phyloP scores from a whole-genome alignment of 2,888 invertebrate species.

The Philopedon plagiatum region DNA sequence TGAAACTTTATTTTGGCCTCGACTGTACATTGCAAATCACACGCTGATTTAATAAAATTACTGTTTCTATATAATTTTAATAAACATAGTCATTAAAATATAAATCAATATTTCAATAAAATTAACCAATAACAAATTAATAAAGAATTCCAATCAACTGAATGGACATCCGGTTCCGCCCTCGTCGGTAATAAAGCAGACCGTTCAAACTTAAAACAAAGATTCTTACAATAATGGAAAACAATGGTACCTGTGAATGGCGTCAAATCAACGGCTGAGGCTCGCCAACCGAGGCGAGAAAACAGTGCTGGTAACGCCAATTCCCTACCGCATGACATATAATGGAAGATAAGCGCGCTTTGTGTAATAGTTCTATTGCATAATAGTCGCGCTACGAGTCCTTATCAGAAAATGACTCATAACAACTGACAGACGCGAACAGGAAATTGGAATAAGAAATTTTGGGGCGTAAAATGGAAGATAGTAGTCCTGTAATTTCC shows the following conservation, averaged over 20 bases:
- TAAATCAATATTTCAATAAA: constrained; percentile 25
- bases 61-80: no score
- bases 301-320: constrained; percentile 61
- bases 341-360: constrained; percentile 69
- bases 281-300: constrained; percentile 63
- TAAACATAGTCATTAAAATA: neutral
- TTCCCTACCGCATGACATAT: constrained; percentile 69
- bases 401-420: constrained; percentile 83
- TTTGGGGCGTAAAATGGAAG: constrained; percentile 84
- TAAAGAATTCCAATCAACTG: constrained; percentile 34
- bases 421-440: constrained; percentile 74
- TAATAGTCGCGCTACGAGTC: constrained; percentile 70
- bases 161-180: constrained; percentile 41
- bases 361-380: constrained; percentile 71
- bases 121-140: constrained; percentile 43
- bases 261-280: constrained; percentile 58
- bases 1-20: no score
- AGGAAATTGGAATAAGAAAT: constrained; percentile 84
- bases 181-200: constrained; percentile 26
- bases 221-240: constrained; percentile 53
- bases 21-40: no score
- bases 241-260: constrained; percentile 62
- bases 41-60: no score
- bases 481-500: constrained; percentile 83
- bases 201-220: constrained; percentile 51